Evolutionary conservation across 1,140 invertebrate genomes (phyloP), one percentile per base, ranked within the genome.

Genomic region (Zaprionus taronus): DNA sequence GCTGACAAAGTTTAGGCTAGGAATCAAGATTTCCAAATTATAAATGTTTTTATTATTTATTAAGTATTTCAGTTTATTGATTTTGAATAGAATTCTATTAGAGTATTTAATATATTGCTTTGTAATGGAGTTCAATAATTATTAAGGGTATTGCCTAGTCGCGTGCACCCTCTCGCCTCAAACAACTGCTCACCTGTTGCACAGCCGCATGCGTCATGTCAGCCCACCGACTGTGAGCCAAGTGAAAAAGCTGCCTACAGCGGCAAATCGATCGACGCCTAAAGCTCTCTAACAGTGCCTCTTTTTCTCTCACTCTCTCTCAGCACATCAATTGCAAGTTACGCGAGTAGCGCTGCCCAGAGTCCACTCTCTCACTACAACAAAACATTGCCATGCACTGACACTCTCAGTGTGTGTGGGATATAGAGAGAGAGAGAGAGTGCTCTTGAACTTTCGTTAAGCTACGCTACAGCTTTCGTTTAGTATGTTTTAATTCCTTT

Each of bases 391-490:
- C 6, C 38, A 2, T n/a, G 15, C 38, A 41, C 47, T 14, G 3
- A 1, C 11, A 14, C 20, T 22, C 20, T 24, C 4, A n/a, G 15
- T 61, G 44, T 17, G 41, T 17, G 41, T 9, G 14, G 2, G 36
- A 12, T 0, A 61, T 17, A 60, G 24, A 9, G 24, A 20, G 26
- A 34, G 26, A 34, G 55, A n/a, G 14, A 47, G 15, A 63, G 36
- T 5, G 41, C 7, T n/a, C 41, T 12, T 7, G 7, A 34, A 28
- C 57, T 60, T 51, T 51, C 47, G 47, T 51, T 51, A 20, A 51
- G 47, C 47, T 51, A 20, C 47, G 20, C 47, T 51, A 11, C 20
- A 17, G n/a, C 55, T 73, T 68, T 68, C 58, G 72, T 55, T 74
- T 44, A 24, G 49, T 55, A 5, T 38, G 28, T 36, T 51, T n/a